phyloP scores from a whole-genome alignment of 2,797 vertebrate species.

The Denticeps clupeoides region DNA sequence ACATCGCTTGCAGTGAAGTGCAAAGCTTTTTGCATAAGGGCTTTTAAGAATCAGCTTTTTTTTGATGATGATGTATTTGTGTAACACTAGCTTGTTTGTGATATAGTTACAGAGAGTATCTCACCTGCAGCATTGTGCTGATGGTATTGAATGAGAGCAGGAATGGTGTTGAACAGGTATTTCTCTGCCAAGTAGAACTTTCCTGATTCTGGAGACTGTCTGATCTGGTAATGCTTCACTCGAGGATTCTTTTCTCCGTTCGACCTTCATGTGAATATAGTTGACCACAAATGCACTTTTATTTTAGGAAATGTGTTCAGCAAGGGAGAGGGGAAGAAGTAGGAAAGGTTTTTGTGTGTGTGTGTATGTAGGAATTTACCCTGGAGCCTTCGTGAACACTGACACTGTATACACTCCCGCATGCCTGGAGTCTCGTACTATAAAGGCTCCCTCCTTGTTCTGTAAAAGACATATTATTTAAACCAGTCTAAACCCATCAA shows the following conservation, averaged over 20 bases:
- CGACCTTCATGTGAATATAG: conserved; percentile 33
- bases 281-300: neutral
- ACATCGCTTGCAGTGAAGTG: too few species aligned
- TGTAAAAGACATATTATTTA: conserved; percentile 29
- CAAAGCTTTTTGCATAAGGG: too few species aligned
- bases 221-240: conserved; percentile 96
- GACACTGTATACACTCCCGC: conserved; percentile 87
- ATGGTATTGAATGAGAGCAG: conserved; percentile 88
- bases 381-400: conserved; percentile 82
- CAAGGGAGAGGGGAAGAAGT: neutral
- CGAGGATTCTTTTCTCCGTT: conserved; percentile 73
- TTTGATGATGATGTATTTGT: too few species aligned
- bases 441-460: conserved; percentile 91
- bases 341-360: too few species aligned
- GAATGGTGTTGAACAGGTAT: conserved; percentile 82
- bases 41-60: too few species aligned
- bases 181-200: conserved; percentile 88
- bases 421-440: conserved; percentile 87
- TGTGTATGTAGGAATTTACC: conserved; percentile 50
- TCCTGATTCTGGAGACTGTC: conserved; percentile 59
- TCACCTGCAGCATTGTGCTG: conserved; percentile 89
- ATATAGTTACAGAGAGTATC: neutral
- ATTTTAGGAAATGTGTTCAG: neutral
- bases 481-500: too few species aligned
- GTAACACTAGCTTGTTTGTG: neutral